Percentiles rank a stretch among this genome's conserved stretches.
These are phyloP conservation scores for Limnephilus lunatus DNA, from an alignment of 2,888 invertebrate species.

Conservation along the genomic window DNA sequence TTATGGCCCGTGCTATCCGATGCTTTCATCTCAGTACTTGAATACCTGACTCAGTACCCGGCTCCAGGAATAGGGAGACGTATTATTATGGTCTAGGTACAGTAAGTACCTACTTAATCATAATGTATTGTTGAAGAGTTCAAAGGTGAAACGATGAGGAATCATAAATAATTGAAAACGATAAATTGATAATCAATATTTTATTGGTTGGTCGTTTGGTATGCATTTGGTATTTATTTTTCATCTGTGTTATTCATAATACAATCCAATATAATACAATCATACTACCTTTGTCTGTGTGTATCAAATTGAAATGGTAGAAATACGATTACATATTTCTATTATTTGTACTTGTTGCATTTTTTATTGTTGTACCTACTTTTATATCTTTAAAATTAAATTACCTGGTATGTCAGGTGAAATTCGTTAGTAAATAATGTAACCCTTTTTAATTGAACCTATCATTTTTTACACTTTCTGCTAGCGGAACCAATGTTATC, in stretches of 20 bases:
- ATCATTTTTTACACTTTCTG: neutral
- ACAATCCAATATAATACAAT: neutral
- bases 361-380: neutral
- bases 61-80: neutral
- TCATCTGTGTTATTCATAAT: too few species aligned
- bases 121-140: neutral
- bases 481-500: neutral
- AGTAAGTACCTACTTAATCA: neutral
- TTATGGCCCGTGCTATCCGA: conserved; percentile 2
- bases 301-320: neutral
- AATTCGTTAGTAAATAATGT: too few species aligned
- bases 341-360: neutral
- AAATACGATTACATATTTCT: neutral
- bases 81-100: neutral
- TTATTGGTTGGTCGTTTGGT: neutral
- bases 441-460: too few species aligned
- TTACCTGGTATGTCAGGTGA: neutral
- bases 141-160: neutral
- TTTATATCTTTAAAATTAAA: neutral
- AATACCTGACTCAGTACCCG: neutral
- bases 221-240: neutral
- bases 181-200: neutral
- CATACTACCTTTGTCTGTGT: neutral
- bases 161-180: neutral
- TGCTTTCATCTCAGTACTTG: neutral